These are phyloP conservation scores for Ochotona curzoniae DNA, from an alignment of 2,113 vertebrate genomes.

Conservation along the genomic window DNA sequence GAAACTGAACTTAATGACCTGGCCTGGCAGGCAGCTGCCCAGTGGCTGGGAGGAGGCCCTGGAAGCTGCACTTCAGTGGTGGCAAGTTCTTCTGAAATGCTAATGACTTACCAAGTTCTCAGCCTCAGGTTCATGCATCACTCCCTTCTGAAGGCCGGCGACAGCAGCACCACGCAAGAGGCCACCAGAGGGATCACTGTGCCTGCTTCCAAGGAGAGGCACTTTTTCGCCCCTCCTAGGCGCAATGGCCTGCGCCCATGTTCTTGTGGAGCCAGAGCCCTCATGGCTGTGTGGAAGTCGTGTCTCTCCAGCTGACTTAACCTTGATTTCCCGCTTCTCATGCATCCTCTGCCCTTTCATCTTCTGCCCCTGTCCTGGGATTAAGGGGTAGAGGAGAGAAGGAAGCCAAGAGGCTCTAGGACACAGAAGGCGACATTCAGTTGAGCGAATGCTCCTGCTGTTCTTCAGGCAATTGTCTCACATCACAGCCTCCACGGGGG, in stretches of 20 bases:
- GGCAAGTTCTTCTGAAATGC: conserved; percentile 69
- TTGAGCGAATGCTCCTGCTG: no score
- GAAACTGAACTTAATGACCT: conserved; percentile 49
- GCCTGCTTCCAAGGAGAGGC: neutral
- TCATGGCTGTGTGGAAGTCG: neutral
- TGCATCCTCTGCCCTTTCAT: neutral
- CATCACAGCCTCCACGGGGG: neutral
- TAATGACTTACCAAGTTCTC: conserved; percentile 56
- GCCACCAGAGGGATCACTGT: conserved; percentile 13
- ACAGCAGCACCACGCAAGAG: conserved; percentile 14
- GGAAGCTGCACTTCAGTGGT: conserved; percentile 44
- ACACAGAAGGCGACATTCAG: neutral
- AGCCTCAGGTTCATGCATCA: conserved; percentile 46
- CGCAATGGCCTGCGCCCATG: neutral
- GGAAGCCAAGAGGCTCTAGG: neutral
- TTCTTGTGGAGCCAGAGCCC: neutral
- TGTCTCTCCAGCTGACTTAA: neutral
- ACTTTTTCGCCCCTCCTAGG: neutral
- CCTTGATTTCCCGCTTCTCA: neutral
- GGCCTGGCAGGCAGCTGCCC: conserved; percentile 48
- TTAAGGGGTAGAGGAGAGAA: neutral
- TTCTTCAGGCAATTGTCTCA: neutral
- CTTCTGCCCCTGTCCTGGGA: neutral
- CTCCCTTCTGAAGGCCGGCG: conserved; percentile 50
- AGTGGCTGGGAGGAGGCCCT: neutral